These are phyloP conservation scores for Latheticus oryzae DNA, from an alignment of 2,888 invertebrate species.

Conservation along the genomic window DNA sequence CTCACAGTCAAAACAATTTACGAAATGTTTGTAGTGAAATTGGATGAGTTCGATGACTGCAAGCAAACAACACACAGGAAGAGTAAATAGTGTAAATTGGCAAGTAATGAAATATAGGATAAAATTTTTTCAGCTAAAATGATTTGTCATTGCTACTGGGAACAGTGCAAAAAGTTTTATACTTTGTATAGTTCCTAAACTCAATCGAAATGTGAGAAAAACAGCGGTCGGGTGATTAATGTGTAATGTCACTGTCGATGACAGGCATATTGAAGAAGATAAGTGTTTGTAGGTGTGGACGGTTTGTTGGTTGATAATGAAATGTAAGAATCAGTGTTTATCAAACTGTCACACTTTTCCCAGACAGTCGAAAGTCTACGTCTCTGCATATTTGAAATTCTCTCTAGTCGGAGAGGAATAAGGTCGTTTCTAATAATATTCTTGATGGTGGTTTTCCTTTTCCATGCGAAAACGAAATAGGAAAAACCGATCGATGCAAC, in stretches of 20 bases:
- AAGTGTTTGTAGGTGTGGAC: constrained; percentile 24
- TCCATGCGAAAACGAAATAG: not conserved
- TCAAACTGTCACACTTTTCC: constrained; percentile 12
- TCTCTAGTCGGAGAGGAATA: constrained; percentile 39
- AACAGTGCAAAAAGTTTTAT: too few species aligned
- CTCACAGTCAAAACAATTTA: too few species aligned
- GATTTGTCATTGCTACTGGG: too few species aligned
- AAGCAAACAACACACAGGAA: too few species aligned
- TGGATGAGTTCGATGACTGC: constrained; percentile 7
- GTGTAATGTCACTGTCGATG: constrained; percentile 3
- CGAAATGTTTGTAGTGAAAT: not conserved
- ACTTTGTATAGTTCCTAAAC: too few species aligned
- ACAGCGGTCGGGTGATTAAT: constrained; percentile 6
- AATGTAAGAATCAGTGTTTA: too few species aligned
- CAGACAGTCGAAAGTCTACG: constrained; percentile 11
- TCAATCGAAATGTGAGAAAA: constrained; percentile 18
- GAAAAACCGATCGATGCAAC: constrained; percentile 25
- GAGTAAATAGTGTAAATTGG: too few species aligned
- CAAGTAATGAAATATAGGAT: too few species aligned
- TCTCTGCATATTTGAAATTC: constrained; percentile 40
- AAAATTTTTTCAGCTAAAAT: too few species aligned
- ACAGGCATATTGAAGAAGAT: constrained; percentile 9
- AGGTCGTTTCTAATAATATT: constrained; percentile 35
- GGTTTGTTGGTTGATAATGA: constrained; percentile 16
- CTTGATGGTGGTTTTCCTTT: not conserved